Percentiles rank a stretch among this genome's conserved stretches.
Evolutionary conservation across 2,888 invertebrate genomes (phyloP).

Genomic region (Brachylomia viminalis): DNA sequence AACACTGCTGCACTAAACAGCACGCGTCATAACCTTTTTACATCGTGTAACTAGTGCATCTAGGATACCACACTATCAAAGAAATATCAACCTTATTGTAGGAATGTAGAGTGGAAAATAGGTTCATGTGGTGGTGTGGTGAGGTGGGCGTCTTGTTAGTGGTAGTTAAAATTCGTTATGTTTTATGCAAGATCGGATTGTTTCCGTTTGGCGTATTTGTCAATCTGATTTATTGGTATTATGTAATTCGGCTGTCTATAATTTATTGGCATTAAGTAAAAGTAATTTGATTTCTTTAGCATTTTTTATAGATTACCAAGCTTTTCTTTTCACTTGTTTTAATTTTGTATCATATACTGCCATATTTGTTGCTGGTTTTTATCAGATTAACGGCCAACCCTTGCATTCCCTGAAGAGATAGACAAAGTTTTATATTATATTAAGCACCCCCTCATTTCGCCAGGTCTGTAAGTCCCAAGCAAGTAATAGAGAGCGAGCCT

Average conservation of each 20-base stretch:
- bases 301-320: not conserved
- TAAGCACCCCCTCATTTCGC: not conserved
- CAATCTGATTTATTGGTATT: not conserved
- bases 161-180: constrained; percentile 45
- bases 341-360: not conserved
- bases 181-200: constrained; percentile 51
- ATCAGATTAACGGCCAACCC: not conserved
- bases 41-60: constrained; percentile 48
- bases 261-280: not conserved
- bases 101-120: not conserved
- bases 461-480: not conserved
- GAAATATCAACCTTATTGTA: constrained; percentile 1
- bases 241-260: not conserved
- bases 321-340: not conserved
- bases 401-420: not conserved
- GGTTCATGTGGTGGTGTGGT: too few species aligned
- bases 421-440: not conserved
- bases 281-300: constrained; percentile 1
- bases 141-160: constrained; percentile 16
- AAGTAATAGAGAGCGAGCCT: not conserved
- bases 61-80: constrained; percentile 3
- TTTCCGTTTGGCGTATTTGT: constrained; percentile 56
- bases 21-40: constrained; percentile 56
- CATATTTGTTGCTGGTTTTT: not conserved
- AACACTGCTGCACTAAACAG: constrained; percentile 62